Percentiles rank a stretch among this genome's conserved stretches.
phyloP scores from a whole-genome alignment of 2,797 vertebrate species.

The Delichon dasypus region DNA sequence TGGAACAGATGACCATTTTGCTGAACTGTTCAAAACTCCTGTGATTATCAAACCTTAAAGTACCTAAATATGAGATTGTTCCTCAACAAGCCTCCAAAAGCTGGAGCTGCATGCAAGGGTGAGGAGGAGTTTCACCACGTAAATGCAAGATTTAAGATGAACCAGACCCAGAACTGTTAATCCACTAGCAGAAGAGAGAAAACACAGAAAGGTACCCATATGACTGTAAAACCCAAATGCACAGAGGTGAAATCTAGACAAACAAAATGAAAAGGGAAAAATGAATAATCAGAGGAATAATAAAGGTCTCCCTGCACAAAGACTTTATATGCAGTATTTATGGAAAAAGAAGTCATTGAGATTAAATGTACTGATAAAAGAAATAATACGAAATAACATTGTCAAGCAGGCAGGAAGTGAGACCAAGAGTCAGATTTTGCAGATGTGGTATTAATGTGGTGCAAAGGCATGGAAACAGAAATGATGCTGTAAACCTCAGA shows the following conservation, averaged over 20 bases:
- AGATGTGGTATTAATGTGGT: not conserved
- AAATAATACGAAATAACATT: not conserved
- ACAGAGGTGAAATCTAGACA: not conserved
- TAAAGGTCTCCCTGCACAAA: not conserved
- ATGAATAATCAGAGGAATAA: not conserved
- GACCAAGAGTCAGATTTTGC: not conserved
- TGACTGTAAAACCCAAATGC: not conserved
- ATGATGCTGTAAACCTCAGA: not conserved
- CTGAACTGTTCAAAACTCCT: not conserved
- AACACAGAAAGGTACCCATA: not conserved
- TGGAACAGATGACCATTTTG: not conserved
- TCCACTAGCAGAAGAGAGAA: not conserved
- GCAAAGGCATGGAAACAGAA: not conserved
- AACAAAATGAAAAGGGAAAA: not conserved
- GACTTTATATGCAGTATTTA: not conserved
- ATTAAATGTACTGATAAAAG: not conserved
- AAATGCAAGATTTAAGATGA: not conserved
- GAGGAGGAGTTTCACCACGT: not conserved
- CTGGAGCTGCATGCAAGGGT: not conserved
- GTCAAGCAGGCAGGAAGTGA: not conserved
- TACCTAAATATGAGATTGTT: not conserved
- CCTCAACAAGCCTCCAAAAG: not conserved
- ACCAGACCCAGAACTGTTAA: not conserved
- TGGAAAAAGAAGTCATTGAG: not conserved
- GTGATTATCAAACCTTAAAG: not conserved